Percentiles rank a stretch among this genome's conserved stretches.
Conservation (phyloP, 2,797 vertebrate species). For the Chiloscyllium punctatum region DNA sequence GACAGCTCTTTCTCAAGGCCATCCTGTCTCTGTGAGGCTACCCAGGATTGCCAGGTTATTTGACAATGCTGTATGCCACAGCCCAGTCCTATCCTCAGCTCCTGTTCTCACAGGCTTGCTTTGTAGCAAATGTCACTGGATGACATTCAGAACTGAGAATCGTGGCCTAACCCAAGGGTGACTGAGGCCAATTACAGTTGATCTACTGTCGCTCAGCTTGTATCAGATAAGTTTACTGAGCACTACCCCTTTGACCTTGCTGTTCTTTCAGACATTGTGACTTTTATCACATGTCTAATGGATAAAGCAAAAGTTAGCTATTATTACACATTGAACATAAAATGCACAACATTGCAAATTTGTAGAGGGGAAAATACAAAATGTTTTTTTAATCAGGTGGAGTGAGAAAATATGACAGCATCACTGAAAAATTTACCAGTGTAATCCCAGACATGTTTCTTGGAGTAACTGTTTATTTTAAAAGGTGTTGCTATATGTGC, state of each 20-base stretch:
- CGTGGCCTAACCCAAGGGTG: neutral
- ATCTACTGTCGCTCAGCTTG: neutral
- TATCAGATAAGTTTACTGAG: neutral
- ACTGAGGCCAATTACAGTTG: neutral
- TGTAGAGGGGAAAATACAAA: neutral
- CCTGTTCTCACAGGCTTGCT: neutral
- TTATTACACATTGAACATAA: neutral
- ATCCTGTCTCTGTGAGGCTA: neutral
- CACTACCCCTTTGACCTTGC: neutral
- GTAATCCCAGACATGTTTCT: neutral
- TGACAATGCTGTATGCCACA: neutral
- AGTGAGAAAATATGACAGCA: neutral
- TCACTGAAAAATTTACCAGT: neutral
- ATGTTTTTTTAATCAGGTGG: neutral
- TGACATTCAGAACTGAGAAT: neutral
- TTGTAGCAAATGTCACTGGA: neutral
- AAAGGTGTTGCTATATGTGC: neutral
- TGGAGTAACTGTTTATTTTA: neutral
- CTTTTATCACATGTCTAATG: neutral
- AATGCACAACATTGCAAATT: neutral
- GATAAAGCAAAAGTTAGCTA: neutral
- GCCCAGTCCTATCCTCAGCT: neutral
- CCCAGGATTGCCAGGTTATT: neutral
- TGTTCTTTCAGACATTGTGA: neutral
- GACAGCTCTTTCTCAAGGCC: neutral